Conservation (phyloP, 2,888 invertebrate species). For the Pogonocherus hispidulus region DNA sequence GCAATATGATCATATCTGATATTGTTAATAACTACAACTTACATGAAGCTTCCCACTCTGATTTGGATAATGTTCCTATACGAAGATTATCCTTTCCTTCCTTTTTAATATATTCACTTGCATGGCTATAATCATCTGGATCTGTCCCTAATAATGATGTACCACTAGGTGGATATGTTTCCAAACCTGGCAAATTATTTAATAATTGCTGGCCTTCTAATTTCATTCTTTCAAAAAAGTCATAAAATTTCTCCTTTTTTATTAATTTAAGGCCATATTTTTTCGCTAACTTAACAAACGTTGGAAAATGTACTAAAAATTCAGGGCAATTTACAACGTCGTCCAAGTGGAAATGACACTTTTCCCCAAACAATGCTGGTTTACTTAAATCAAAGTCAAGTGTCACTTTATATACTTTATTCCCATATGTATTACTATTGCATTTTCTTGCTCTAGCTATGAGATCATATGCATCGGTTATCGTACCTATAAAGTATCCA, state of each 20-base stretch:
- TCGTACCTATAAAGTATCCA: constrained; percentile 97
- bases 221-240: constrained; percentile 81
- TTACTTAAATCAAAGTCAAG: constrained; percentile 78
- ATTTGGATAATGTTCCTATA: constrained; percentile 87
- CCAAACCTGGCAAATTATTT: constrained; percentile 84
- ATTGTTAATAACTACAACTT: no score
- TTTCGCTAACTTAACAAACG: constrained; percentile 80
- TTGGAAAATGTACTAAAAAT: constrained; percentile 95
- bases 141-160: constrained; percentile 74
- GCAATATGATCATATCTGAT: no score
- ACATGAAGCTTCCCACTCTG: constrained; percentile 96
- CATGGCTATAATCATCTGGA: constrained; percentile 81
- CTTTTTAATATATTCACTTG: constrained; percentile 72
- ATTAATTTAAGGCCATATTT: constrained; percentile 81
- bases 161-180: constrained; percentile 81
- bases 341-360: constrained; percentile 95
- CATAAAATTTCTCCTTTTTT: constrained; percentile 81
- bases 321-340: constrained; percentile 99
- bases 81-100: constrained; percentile 63
- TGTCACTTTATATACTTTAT: constrained; percentile 83
- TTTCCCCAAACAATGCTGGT: constrained; percentile 92
- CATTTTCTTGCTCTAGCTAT: constrained; percentile 79
- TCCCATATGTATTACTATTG: constrained; percentile 78
- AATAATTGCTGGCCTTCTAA: constrained; percentile 75
- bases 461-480: constrained; percentile 94